Conservation (phyloP, 2,797 vertebrate genomes). For the Octomys mimax region DNA sequence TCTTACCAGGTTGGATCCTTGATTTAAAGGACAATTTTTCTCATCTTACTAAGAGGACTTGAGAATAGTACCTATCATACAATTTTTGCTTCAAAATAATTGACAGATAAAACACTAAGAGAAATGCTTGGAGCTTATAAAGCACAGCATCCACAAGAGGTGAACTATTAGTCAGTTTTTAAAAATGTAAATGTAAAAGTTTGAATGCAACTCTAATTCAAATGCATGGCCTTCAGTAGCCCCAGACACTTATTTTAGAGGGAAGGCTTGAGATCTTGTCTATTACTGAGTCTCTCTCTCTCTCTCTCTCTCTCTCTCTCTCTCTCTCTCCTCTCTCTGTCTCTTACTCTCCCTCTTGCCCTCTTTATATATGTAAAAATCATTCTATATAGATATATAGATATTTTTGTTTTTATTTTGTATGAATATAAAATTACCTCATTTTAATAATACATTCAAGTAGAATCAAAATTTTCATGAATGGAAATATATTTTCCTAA, state of each 20-base stretch:
- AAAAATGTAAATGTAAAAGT: neutral
- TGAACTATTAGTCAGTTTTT: neutral
- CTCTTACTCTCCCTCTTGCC: neutral
- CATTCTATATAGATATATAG: neutral
- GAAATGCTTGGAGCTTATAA: neutral
- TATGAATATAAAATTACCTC: neutral
- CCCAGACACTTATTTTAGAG: neutral
- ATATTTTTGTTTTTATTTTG: neutral
- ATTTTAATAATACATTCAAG: neutral
- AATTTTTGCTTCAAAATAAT: neutral
- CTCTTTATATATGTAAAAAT: neutral
- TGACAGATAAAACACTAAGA: neutral
- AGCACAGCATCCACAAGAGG: neutral
- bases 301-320: neutral
- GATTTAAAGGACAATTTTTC: neutral
- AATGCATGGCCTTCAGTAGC: neutral
- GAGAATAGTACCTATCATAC: neutral
- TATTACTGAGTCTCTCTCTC: neutral
- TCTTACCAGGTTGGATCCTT: neutral
- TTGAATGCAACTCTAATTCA: neutral
- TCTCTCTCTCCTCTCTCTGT: neutral
- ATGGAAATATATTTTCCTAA: constrained; percentile 16
- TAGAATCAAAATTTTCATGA: neutral
- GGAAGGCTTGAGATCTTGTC: neutral
- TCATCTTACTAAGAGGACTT: neutral